These are phyloP conservation scores for Laupala kohalensis DNA, from an alignment of 1,140 invertebrate genomes.

Conservation along the genomic window DNA sequence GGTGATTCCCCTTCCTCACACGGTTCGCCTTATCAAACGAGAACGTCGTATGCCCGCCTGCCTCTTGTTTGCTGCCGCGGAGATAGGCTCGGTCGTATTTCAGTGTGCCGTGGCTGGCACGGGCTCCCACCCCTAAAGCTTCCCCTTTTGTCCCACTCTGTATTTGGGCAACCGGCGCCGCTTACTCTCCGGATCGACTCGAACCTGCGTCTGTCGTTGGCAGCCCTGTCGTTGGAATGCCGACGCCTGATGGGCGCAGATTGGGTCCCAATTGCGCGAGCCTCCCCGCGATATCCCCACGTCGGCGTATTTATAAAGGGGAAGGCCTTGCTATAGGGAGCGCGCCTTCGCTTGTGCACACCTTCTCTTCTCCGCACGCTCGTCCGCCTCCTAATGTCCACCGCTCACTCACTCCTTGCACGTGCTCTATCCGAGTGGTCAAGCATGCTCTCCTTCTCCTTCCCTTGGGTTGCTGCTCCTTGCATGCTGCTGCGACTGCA, in stretches of 20 bases:
- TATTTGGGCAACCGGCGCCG: too few relatives aligned
- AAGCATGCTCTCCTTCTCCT: not conserved
- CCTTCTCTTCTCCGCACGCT: too few relatives aligned
- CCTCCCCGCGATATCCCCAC: too few relatives aligned
- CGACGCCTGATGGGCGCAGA: not conserved
- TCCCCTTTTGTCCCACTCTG: constrained; percentile 3
- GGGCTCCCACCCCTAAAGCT: constrained; percentile 8
- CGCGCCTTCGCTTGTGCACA: not conserved
- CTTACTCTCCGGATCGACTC: too few relatives aligned
- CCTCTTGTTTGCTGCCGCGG: not conserved
- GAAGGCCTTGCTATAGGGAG: not conserved
- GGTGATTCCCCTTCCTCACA: too few relatives aligned
- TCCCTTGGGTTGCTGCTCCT: too few relatives aligned
- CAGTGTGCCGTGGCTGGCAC: not conserved
- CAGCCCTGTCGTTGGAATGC: not conserved
- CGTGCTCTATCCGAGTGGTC: too few relatives aligned
- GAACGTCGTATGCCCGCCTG: not conserved
- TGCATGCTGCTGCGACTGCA: too few relatives aligned
- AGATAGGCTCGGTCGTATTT: too few relatives aligned
- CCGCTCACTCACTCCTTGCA: not conserved
- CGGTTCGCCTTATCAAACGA: constrained; percentile 19
- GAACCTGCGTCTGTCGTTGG: not conserved
- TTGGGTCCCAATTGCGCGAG: not conserved
- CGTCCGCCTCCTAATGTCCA: not conserved
- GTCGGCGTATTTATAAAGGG: not conserved